These are phyloP conservation scores for Haliclona indistincta DNA, from an alignment of 37 sponge, comb jelly and placozoan genomes.

Conservation along the genomic window DNA sequence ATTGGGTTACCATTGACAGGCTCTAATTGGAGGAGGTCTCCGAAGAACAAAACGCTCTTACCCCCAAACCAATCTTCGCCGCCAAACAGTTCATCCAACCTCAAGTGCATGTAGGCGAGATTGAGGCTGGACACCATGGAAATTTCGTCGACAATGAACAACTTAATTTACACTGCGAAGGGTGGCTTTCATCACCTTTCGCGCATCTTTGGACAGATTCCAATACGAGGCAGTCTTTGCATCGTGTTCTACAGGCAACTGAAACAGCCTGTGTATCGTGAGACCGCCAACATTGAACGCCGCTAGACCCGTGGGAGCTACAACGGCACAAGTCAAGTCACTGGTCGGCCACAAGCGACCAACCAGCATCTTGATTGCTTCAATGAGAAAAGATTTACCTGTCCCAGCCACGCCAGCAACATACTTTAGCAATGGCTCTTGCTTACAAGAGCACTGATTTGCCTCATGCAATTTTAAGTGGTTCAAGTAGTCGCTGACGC, in stretches of 20 bases:
- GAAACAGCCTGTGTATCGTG: slow-evolving; percentile 41
- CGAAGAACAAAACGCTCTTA: slow-evolving; percentile 35
- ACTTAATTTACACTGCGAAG: slow-evolving; percentile 21
- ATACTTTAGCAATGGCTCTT: slow-evolving; percentile 28
- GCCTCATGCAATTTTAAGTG: slow-evolving; percentile 8
- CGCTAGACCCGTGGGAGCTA: slow-evolving; percentile 60
- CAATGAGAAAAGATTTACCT: slow-evolving; percentile 57
- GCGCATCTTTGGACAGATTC: slow-evolving; percentile 9
- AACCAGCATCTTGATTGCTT: slow-evolving; percentile 21
- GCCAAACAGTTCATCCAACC: slow-evolving; percentile 51
- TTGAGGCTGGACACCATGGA: slow-evolving; percentile 47
- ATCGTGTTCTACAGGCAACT: slow-evolving; percentile 59
- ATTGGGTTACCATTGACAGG: slow-evolving; percentile 39
- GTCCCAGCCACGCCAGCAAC: slow-evolving; percentile 53
- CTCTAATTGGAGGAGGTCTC: slow-evolving; percentile 56
- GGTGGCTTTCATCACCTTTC: slow-evolving; percentile 20
- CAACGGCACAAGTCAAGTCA: slow-evolving; percentile 18
- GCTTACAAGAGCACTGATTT: neutral
- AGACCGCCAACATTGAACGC: slow-evolving; percentile 44
- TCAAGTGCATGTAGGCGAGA: slow-evolving; percentile 39
- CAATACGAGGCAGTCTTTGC: slow-evolving; percentile 31
- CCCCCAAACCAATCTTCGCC: slow-evolving; percentile 33
- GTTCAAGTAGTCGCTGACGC: slow-evolving; percentile 5
- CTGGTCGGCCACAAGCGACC: slow-evolving; percentile 2
- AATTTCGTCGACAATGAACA: slow-evolving; percentile 63